Base-by-base conservation (phyloP, 2,113 vertebrate genomes). In the Bothrops jararaca region DNA sequence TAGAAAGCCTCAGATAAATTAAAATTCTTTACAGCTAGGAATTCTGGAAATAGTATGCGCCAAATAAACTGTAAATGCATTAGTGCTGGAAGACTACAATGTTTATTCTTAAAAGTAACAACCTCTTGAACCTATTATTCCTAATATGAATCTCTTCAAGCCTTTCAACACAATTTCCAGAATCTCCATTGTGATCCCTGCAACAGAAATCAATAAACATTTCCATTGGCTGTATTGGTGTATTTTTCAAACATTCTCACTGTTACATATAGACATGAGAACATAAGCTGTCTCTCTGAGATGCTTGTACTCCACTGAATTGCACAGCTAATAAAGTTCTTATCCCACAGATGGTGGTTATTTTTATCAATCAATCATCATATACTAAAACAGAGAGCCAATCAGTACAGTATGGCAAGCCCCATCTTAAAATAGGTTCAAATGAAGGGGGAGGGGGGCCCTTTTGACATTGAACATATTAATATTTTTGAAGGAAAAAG, bases 41-140 rank as follows among this genome's bases (percentile, higher is more conserved):
- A 3, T 88, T 54, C n/a, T 42, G 20, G 50, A 0, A 1, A 56
- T 29, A 0, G 0, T 45, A 60, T 52, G 85, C 74, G 5, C 15
- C 34, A 58, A 42, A 69, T n/a, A 69, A 69, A 39, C 11, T 52
- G 13, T 74, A 74, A 34, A 2, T 15, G 12, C 1, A 90, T 45
- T 58, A 74, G 5, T 93, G 93, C 94, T 95, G 96, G 92, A 91
- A 95, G 69, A 48, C 93, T 96, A 80, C 20, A 58, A 29, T n/a
- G 42, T 50, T 29, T 86, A 34, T 57, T 10, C n/a, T 85, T 50
- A 9, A 86, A 56, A 58, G 54, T 48, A 58, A 86, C 18, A 58
- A 48, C 5, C 9, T 86, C 26, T 48, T 86, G 42, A 91, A 91
- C 45, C 45, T 18, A 13, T 60, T 58, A 91, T 91, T 60, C 39